Percentiles rank a stretch among this genome's conserved stretches.
phyloP scores from a whole-genome alignment of 2,113 vertebrate species.

The Oreocharis arfaki region DNA sequence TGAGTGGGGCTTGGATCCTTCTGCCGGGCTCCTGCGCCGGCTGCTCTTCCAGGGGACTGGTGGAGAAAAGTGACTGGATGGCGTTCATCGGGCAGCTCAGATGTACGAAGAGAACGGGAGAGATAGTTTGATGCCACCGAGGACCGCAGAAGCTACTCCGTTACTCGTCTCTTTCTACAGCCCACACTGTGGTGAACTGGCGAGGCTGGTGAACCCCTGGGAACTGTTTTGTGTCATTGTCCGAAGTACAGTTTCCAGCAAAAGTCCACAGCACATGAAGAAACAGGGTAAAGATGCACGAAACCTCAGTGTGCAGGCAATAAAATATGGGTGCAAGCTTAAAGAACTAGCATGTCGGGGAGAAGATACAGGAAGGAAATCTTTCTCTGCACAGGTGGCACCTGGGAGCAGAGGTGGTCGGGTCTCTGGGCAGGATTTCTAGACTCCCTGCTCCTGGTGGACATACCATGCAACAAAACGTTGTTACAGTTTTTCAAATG shows the following conservation, averaged over 20 bases:
- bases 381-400: not conserved
- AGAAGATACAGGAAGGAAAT: not conserved
- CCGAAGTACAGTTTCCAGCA: not conserved
- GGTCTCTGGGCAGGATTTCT: not conserved
- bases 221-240: not conserved
- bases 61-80: not conserved
- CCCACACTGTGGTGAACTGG: not conserved
- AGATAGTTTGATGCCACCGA: not conserved
- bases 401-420: not conserved
- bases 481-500: not conserved
- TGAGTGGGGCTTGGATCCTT: rapidly evolving
- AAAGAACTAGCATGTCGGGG: not conserved
- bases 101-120: not conserved
- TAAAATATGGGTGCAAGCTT: not conserved
- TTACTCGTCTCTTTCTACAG: not conserved
- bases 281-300: not conserved
- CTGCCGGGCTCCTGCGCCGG: rapidly evolving
- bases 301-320: not conserved
- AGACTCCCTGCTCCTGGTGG: not conserved
- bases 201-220: not conserved
- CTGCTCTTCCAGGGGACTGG: not conserved
- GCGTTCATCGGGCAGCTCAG: rapidly evolving
- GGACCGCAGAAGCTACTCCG: too few relatives aligned
- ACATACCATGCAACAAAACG: rapidly evolving
- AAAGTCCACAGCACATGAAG: not conserved